Evolutionary conservation across 2,113 vertebrate genomes (phyloP).

Genomic region (Oophaga pumilio): DNA sequence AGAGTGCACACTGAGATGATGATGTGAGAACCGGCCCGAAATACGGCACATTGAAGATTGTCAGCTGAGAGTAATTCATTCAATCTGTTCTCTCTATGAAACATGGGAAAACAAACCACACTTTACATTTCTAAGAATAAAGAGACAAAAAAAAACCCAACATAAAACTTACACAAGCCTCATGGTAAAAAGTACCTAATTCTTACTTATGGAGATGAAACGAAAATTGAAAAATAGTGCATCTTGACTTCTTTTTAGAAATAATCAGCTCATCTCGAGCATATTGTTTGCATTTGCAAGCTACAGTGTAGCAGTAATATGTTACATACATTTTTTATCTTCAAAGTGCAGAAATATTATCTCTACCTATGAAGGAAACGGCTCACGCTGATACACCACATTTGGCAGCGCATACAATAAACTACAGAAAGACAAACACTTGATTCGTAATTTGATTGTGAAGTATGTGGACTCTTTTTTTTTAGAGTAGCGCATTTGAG

Average conservation of each 20-base stretch:
- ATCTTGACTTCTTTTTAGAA: background rate
- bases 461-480: background rate
- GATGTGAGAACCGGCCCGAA: slow-evolving; percentile 21
- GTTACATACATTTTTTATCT: slow-evolving; percentile 27
- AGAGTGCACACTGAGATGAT: slow-evolving; percentile 36
- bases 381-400: background rate
- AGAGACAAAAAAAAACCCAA: background rate
- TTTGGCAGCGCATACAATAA: slow-evolving; percentile 10
- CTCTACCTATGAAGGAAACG: background rate
- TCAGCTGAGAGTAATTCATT: slow-evolving; percentile 38
- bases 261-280: slow-evolving; percentile 15
- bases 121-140: slow-evolving; percentile 34
- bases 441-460: slow-evolving; percentile 7
- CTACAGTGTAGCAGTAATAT: slow-evolving; percentile 1
- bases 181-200: background rate
- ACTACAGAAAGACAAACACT: background rate
- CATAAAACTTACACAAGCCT: background rate
- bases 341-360: slow-evolving; percentile 37
- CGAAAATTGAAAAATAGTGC: background rate
- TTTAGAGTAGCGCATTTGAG: background rate
- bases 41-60: slow-evolving; percentile 26
- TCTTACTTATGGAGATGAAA: slow-evolving; percentile 8
- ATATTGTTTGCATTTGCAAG: slow-evolving; percentile 28
- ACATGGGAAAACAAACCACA: slow-evolving; percentile 45
- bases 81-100: slow-evolving; percentile 31